Conservation (phyloP, 2,888 invertebrate species). For the Perdita meconis region DNA sequence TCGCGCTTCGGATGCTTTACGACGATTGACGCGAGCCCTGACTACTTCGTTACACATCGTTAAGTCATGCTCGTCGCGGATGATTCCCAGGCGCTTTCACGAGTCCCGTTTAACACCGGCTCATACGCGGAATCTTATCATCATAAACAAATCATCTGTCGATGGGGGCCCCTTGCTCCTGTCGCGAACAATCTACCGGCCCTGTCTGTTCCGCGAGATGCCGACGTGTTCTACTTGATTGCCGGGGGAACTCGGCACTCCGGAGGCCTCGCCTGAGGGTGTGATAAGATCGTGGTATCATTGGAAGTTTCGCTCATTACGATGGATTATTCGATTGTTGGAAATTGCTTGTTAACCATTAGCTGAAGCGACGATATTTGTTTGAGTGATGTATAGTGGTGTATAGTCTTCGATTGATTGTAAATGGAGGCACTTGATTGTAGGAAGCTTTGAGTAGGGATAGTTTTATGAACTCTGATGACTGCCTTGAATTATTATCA, state of each 20-base stretch:
- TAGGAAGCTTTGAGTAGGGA: no score
- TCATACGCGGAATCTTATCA: conserved; percentile 68
- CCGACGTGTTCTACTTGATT: conserved; percentile 43
- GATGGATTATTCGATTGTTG: no score
- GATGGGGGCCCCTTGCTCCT: conserved; percentile 56
- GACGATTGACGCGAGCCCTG: conserved; percentile 62
- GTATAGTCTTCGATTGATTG: no score
- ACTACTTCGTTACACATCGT: conserved; percentile 73
- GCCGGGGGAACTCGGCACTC: conserved; percentile 16
- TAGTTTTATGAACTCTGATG: no score
- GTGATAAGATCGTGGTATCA: no score
- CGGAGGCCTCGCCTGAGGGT: no score
- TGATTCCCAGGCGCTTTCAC: conserved; percentile 53
- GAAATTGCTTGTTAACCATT: no score
- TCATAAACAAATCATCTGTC: conserved; percentile 73
- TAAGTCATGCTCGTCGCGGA: conserved; percentile 31
- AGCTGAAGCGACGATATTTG: no score
- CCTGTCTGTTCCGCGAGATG: conserved; percentile 11
- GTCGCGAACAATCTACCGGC: conserved; percentile 40
- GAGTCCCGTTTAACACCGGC: conserved; percentile 31
- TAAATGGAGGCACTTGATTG: no score
- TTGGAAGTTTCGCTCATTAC: no score
- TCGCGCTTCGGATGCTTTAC: conserved; percentile 58
- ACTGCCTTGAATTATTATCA: no score
- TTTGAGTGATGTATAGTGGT: no score